A percentile compares a stretch with the other conserved stretches of the same genome.
Conservation (phyloP, 2,888 invertebrate species). For the Labia minor region DNA sequence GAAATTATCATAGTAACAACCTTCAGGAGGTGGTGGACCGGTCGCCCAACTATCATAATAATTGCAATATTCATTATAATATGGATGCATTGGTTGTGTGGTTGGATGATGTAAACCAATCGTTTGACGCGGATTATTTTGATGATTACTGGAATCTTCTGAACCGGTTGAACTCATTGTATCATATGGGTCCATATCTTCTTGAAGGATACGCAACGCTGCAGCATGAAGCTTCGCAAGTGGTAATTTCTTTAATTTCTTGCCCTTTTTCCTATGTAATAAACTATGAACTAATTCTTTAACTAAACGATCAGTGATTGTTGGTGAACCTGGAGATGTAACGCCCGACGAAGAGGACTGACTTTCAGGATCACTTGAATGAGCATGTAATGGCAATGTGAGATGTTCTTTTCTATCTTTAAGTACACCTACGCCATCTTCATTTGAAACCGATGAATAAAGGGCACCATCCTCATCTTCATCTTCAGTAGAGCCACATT, state of each 20-base stretch:
- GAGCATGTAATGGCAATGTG: slow-evolving; percentile 40
- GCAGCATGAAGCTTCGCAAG: slow-evolving; percentile 48
- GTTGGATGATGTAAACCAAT: slow-evolving; percentile 27
- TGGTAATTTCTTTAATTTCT: slow-evolving; percentile 43
- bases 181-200: slow-evolving; percentile 43
- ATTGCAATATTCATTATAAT: slow-evolving; percentile 41
- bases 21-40: slow-evolving; percentile 27
- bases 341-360: slow-evolving; percentile 42
- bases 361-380: slow-evolving; percentile 42
- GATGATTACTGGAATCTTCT: slow-evolving; percentile 32
- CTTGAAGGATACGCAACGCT: slow-evolving; percentile 45
- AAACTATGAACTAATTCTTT: slow-evolving; percentile 49
- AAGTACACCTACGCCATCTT: slow-evolving; percentile 26
- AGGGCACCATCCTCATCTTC: slow-evolving; percentile 33
- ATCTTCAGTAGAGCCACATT: slow-evolving; percentile 36
- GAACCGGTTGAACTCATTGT: slow-evolving; percentile 34
- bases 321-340: slow-evolving; percentile 40
- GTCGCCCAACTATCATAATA: slow-evolving; percentile 47
- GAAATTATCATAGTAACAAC: slow-evolving; percentile 29
- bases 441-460: slow-evolving; percentile 29
- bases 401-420: slow-evolving; percentile 40
- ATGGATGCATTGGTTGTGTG: slow-evolving; percentile 31
- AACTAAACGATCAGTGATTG: slow-evolving; percentile 43
- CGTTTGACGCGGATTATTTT: slow-evolving; percentile 39
- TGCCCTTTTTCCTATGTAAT: slow-evolving; percentile 44